Conservation (phyloP, 1,140 invertebrate species). For the Phymastichus coffea region DNA sequence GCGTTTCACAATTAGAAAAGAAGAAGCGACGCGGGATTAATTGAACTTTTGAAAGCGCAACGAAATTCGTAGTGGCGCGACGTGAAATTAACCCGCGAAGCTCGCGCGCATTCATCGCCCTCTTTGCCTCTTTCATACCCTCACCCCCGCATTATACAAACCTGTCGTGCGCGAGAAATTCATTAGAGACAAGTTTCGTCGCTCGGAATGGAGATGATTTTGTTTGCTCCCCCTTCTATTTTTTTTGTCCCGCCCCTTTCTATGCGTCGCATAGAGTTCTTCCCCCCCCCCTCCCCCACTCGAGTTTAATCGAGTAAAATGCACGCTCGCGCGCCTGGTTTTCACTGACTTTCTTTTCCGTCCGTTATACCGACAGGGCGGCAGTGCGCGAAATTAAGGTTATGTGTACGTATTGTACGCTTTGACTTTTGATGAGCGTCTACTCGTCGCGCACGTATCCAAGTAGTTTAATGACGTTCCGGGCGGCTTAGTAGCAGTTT, state of each 20-base stretch:
- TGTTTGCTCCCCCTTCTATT: not conserved
- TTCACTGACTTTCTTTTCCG: conserved; percentile 4
- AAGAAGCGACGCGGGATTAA: not conserved
- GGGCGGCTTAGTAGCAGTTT: no score
- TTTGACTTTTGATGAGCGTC: no score
- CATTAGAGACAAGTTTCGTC: conserved; percentile 17
- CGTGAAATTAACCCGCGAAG: conserved; percentile 18
- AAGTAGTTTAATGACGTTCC: no score
- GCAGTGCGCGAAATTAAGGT: conserved; percentile 20
- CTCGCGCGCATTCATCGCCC: conserved; percentile 14
- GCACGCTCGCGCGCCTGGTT: not conserved
- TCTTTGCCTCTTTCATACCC: conserved; percentile 16
- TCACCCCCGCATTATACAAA: conserved; percentile 3
- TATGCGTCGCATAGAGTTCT: conserved; percentile 6
- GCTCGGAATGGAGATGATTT: conserved; percentile 2
- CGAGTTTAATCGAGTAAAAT: conserved; percentile 26
- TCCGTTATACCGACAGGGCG: no score
- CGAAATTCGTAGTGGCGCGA: conserved; percentile 6
- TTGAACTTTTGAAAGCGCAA: not conserved
- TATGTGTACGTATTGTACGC: no score
- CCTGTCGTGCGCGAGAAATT: conserved; percentile 15
- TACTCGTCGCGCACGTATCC: no score
- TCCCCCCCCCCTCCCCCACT: no score
- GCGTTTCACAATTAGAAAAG: conserved; percentile 16
- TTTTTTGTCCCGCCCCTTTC: conserved; percentile 14